Evolutionary conservation across 53 echinoderm and acorn worm species (phyloP), one percentile per base, ranked within the genome.

Genomic region (Stichopus horrens): DNA sequence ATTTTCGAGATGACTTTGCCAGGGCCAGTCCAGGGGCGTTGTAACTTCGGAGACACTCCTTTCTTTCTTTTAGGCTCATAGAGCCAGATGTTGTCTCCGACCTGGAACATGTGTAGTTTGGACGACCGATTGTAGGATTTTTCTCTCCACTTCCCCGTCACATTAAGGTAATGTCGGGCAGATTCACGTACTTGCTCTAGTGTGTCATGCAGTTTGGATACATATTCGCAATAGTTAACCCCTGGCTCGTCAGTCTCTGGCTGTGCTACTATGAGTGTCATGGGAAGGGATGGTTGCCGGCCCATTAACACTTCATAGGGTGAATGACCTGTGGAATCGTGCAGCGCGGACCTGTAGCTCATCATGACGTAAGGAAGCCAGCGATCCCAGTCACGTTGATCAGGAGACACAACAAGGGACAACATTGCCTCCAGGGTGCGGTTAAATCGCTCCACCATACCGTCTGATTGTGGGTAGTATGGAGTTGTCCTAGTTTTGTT

Each of bases 11-110:
- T 55, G 9, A 90, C 20, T 23, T 75, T 67, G 8, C 58, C 74
- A 13, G 90, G 90, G 21, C 90, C 90, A 14, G 58, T 75, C 86
- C 87, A 90, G 6, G 65, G 58, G 2, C 5, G 19, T 4, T 18
- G 9, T 4, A 90, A 37, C 53, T 90, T 90, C 4, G 57, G 74
- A 5, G 84, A 90, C 4, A 19, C 8, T 4, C 87, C 81, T 77
- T 53, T 86, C 53, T 66, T 77, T 11, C 76, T 54, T 65, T 37
- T 21, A 5, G 63, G 53, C 7, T 86, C 63, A 53, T 77, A 37
- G 5, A 90, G 55, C 90, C 90, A 86, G 54, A 87, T 83, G 83
- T 19, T 58, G 19, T 83, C 83, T 4, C 83, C 83, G 11, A 14
- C 58, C 23, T 83, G 20, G 21, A 53, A 63, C 7, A n/a, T 59